phyloP scores from a whole-genome alignment of 1,140 invertebrate genomes.

The Drosophila kikkawai region DNA sequence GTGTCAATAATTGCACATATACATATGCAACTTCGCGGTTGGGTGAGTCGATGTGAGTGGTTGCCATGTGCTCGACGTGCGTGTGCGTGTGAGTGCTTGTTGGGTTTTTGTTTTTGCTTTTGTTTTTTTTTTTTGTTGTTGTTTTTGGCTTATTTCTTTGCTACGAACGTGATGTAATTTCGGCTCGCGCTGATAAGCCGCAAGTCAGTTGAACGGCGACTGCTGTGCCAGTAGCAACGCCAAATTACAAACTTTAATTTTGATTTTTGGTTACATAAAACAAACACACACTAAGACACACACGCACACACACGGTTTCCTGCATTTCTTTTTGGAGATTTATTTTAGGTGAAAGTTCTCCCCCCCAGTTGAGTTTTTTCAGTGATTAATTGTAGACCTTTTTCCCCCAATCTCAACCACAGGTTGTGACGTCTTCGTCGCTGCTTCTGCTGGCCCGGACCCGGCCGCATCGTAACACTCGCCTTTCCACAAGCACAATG shows the following conservation, averaged over 20 bases:
- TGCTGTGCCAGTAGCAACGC: not conserved
- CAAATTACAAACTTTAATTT: slow-evolving; percentile 4
- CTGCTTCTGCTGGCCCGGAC: slow-evolving; percentile 6
- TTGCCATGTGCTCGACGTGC: slow-evolving; percentile 8
- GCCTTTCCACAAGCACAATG: slow-evolving; percentile 7
- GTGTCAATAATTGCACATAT: slow-evolving; percentile 3
- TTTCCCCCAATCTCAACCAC: not conserved
- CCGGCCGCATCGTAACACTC: not conserved
- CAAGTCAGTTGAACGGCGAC: slow-evolving; percentile 15
- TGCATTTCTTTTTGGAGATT: slow-evolving; percentile 25
- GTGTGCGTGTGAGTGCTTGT: slow-evolving; percentile 6
- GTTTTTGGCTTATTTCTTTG: slow-evolving; percentile 5
- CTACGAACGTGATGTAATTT: slow-evolving; percentile 65
- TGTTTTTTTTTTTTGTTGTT: not conserved
- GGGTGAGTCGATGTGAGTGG: slow-evolving; percentile 1
- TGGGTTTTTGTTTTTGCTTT: not conserved
- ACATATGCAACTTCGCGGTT: slow-evolving; percentile 18
- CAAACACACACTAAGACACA: slow-evolving; percentile 4
- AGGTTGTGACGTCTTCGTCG: slow-evolving; percentile 21
- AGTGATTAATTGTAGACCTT: slow-evolving; percentile 7
- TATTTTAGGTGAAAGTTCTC: slow-evolving; percentile 19
- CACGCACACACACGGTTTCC: not conserved
- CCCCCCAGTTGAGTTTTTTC: not conserved
- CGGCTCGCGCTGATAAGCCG: slow-evolving; percentile 35
- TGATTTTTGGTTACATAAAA: slow-evolving; percentile 43